phyloP scores from a whole-genome alignment of 2,888 invertebrate species.

The Synergus japonicus region DNA sequence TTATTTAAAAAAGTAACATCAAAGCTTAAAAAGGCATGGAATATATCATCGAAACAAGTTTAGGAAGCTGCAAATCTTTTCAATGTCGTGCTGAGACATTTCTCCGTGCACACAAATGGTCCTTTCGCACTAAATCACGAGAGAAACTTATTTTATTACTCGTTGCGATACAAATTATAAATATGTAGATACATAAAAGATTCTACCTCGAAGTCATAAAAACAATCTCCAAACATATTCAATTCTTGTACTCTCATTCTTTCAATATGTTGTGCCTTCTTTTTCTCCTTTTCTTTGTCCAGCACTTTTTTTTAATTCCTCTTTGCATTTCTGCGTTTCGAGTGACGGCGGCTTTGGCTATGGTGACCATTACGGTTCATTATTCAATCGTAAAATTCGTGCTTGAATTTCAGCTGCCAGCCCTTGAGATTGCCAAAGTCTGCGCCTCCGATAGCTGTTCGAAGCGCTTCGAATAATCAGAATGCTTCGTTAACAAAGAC shows the following conservation, averaged over 20 bases:
- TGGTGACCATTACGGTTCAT: constrained; percentile 58
- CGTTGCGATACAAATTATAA: constrained; percentile 2
- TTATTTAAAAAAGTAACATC: not conserved
- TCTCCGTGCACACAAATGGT: not conserved
- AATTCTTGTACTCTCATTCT: constrained; percentile 21
- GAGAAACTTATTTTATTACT: not conserved
- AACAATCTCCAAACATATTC: constrained; percentile 18
- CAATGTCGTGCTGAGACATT: not conserved
- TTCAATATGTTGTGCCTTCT: constrained; percentile 33
- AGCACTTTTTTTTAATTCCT: constrained; percentile 31
- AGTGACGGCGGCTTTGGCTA: constrained; percentile 34
- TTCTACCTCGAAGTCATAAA: constrained; percentile 26
- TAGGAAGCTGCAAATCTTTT: constrained; percentile 7
- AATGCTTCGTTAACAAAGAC: constrained; percentile 11
- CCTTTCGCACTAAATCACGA: not conserved
- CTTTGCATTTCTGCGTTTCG: constrained; percentile 18
- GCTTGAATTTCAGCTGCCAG: constrained; percentile 51
- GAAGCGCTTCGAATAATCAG: not conserved
- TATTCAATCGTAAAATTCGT: constrained; percentile 62
- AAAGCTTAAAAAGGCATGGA: not conserved
- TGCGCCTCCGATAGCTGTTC: not conserved
- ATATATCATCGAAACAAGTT: not conserved
- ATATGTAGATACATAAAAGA: constrained; percentile 31
- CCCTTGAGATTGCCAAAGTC: constrained; percentile 42
- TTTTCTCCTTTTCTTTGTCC: not conserved